These are phyloP conservation scores for Melinaea menophilus DNA, from an alignment of 2,888 invertebrate species.

Conservation along the genomic window DNA sequence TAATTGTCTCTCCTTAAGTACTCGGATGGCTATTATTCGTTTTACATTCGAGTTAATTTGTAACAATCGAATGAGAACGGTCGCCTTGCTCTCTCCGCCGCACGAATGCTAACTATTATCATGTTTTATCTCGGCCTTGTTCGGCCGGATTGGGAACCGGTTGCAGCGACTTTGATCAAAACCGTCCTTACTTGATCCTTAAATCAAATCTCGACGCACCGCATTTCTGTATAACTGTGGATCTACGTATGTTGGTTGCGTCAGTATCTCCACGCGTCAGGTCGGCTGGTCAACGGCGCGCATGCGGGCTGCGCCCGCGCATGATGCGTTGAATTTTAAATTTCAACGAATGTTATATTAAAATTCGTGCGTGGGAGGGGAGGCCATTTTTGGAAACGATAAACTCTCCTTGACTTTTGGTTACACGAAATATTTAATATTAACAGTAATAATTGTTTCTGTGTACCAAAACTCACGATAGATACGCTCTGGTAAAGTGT, in stretches of 20 bases:
- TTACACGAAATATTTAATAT: constrained; percentile 5
- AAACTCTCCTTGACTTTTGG: constrained; percentile 21
- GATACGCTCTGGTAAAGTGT: neutral
- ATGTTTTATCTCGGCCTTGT: constrained; percentile 55
- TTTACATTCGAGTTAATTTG: constrained; percentile 20
- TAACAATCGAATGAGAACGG: constrained; percentile 17
- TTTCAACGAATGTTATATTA: constrained; percentile 19
- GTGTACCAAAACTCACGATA: neutral
- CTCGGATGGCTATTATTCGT: constrained; percentile 4
- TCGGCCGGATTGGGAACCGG: constrained; percentile 60
- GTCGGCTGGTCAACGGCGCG: constrained; percentile 22
- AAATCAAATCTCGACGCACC: neutral
- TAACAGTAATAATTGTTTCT: neutral
- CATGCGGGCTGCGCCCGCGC: constrained; percentile 27
- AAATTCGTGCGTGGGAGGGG: constrained; percentile 19
- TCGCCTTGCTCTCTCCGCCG: constrained; percentile 29
- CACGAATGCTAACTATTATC: constrained; percentile 52
- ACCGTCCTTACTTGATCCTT: constrained; percentile 36
- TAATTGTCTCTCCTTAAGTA: constrained; percentile 17
- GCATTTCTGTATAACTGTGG: constrained; percentile 13
- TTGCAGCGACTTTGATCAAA: constrained; percentile 51
- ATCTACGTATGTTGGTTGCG: constrained; percentile 24
- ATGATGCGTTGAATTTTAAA: constrained; percentile 25
- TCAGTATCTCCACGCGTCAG: constrained; percentile 25
- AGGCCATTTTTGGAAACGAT: constrained; percentile 18